Conservation (phyloP, 2,113 vertebrate species). For the Arenaria interpres region DNA sequence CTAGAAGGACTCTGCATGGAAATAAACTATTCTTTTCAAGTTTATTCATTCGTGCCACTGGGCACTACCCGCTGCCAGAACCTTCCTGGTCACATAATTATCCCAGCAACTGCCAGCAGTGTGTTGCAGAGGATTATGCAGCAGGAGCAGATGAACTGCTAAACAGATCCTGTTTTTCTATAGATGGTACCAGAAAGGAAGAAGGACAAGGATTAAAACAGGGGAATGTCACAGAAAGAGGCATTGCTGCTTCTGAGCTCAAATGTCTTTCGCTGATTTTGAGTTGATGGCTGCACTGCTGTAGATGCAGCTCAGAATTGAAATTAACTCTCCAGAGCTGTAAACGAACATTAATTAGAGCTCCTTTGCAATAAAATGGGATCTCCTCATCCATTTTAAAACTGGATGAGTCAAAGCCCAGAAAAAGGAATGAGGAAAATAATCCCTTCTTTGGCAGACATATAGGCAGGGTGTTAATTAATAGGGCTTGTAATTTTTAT, state of each 20-base stretch:
- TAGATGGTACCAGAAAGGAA: background rate
- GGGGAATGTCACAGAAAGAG: background rate
- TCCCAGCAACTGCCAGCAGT: background rate
- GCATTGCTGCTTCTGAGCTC: background rate
- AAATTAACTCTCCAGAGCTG: background rate
- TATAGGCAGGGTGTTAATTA: constrained; percentile 13
- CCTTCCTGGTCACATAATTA: constrained; percentile 8
- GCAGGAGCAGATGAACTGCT: constrained; percentile 20
- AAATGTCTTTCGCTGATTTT: background rate
- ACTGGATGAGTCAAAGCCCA: background rate
- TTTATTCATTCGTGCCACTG: constrained; percentile 28
- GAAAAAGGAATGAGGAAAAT: constrained; percentile 1
- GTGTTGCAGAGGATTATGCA: constrained; percentile 34
- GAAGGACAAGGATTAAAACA: background rate
- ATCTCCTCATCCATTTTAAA: constrained; percentile 36
- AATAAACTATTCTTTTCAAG: constrained; percentile 33
- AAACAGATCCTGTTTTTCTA: constrained; percentile 19
- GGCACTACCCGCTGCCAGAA: background rate
- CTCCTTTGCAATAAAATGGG: constrained; percentile 16
- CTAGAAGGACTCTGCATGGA: background rate
- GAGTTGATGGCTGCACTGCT: background rate
- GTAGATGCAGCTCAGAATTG: background rate
- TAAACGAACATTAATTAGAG: constrained; percentile 22
- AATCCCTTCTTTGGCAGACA: constrained; percentile 7
- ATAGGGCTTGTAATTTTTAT: constrained; percentile 17